Conservation (phyloP, 1,140 invertebrate genomes). For the Diuraphis noxia region DNA sequence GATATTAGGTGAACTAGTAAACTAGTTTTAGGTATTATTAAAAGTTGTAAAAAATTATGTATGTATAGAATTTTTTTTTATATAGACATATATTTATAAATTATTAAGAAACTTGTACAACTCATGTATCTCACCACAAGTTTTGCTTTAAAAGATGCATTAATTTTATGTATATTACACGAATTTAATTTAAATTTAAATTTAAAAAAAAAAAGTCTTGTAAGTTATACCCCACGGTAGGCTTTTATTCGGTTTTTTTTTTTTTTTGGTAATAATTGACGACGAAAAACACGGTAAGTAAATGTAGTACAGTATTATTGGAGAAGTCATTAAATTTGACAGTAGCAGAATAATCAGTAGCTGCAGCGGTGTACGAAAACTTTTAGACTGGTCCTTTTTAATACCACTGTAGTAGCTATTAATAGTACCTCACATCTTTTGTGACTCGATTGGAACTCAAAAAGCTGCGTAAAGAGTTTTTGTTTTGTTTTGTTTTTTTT, state of each 20-base stretch:
- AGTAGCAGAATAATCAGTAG: neutral
- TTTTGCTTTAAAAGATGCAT: no score
- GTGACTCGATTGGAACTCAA: neutral
- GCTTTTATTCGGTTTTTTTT: neutral
- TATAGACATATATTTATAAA: no score
- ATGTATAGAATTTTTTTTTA: no score
- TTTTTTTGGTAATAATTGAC: neutral
- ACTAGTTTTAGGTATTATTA: no score
- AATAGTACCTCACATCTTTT: neutral
- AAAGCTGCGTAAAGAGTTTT: neutral
- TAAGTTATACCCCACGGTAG: neutral
- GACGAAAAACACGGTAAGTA: neutral
- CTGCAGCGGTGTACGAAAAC: neutral
- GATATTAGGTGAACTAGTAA: no score
- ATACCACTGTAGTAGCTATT: neutral
- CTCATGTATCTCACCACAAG: no score
- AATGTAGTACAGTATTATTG: neutral
- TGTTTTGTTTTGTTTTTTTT: neutral
- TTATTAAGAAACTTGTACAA: no score
- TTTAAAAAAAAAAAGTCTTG: no score
- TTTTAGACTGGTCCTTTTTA: neutral
- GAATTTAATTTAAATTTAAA: no score
- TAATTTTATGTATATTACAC: no score
- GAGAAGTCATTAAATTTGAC: constrained; percentile 5
- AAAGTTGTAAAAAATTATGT: no score